Evolutionary conservation across 2,888 invertebrate species (phyloP), one percentile per base, ranked within the genome.

Genomic region (Aspidiotus rigidus): DNA sequence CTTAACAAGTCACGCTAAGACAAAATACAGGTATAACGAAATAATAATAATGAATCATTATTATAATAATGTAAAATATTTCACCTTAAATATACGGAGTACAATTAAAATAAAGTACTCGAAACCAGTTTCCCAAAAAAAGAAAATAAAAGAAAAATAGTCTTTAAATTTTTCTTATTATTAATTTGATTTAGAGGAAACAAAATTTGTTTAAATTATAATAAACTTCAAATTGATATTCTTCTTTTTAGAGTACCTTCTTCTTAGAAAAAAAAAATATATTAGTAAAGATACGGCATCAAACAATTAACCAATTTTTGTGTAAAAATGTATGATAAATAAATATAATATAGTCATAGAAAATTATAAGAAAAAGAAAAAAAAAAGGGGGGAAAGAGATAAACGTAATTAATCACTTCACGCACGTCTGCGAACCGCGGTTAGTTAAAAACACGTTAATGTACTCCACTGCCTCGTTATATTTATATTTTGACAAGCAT

Each of bases 1-100:
- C 66, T 66, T 66, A 66, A 66, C 66, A 66, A 56, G 66, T 66
- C 66, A 66, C 56, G 56, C 66, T 66, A 66, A 40, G 66, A 66
- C 66, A 66, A 66, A 66, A 66, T 66, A 57, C 56, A 66, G 44
- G 44, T 17, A 66, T 66, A 66, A 66, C 66, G 57, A 66, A 66
- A 66, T 66, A 57, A 66, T 57, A 66, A 56, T 66, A 49, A 13
- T 49, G 49, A 49, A 49, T 13, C n/a, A 49, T 49, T 49, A 44
- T 62, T n/a, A n/a, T 49, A 49, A 53, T 63, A 53, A 63, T 28
- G 28, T 28, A 28, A 28, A 28, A 28, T 28, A 28, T 28, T 28
- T 63, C 17, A 63, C 39, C 49, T 40, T 61, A 61, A 40, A 61
- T 61, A 40, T 61, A 28, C 16, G 15, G 39, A 61, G 16, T 28